Conservation (phyloP, 2,888 invertebrate genomes). For the Patella ulyssiponensis region DNA sequence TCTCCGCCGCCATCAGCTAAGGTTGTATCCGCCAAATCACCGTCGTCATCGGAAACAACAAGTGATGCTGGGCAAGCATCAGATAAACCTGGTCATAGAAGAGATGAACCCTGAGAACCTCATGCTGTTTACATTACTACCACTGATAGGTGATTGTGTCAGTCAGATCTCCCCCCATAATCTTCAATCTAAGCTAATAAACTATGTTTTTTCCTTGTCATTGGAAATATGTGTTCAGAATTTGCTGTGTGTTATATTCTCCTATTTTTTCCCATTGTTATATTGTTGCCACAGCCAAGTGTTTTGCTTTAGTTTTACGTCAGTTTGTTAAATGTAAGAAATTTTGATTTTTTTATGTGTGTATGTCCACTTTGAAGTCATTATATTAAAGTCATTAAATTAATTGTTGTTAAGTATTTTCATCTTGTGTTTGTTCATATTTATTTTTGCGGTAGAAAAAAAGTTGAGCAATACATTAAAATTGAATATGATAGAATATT, state of each 20-base stretch:
- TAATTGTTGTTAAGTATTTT: not conserved
- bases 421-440: conserved; percentile 7
- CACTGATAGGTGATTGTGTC: no score
- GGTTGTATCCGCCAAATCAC: conserved; percentile 35
- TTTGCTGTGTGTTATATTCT: no score
- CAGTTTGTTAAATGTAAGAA: not conserved
- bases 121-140: no score
- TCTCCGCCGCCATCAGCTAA: conserved; percentile 52
- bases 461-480: not conserved
- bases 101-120: no score
- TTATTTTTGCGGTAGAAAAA: not conserved
- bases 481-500: no score
- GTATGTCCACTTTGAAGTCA: not conserved
- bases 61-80: not conserved
- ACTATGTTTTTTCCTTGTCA: no score
- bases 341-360: not conserved
- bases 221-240: no score
- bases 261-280: not conserved
- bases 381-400: conserved; percentile 4
- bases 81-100: no score
- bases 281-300: not conserved
- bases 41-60: conserved; percentile 14
- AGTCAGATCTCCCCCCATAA: no score
- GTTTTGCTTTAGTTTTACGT: not conserved
- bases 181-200: no score